These are phyloP conservation scores for Amphiprion percula DNA, from an alignment of 2,113 vertebrate species.

Conservation along the genomic window DNA sequence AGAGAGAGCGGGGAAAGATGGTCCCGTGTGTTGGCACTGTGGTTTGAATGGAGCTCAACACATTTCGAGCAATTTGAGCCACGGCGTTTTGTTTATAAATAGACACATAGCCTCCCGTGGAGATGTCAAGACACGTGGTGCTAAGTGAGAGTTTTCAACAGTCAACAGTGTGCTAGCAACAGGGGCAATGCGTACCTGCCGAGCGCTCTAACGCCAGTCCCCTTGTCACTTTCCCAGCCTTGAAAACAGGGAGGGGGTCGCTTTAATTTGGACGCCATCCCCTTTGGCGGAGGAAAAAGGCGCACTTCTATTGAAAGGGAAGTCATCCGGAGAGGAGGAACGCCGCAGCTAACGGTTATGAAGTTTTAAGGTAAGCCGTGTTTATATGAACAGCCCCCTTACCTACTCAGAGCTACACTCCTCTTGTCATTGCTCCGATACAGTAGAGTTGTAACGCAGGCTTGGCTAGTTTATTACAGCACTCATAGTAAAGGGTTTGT, in stretches of 20 bases:
- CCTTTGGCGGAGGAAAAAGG: constrained; percentile 84
- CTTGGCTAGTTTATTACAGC: background rate
- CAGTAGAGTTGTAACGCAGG: too few species aligned
- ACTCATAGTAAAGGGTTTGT: background rate
- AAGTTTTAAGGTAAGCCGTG: constrained; percentile 77
- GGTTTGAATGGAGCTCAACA: constrained; percentile 69
- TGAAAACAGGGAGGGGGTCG: constrained; percentile 76
- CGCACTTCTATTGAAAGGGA: constrained; percentile 83
- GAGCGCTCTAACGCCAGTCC: constrained; percentile 19
- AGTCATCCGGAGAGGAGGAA: constrained; percentile 61
- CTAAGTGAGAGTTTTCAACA: background rate
- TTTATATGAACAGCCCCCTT: background rate
- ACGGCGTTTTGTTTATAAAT: background rate
- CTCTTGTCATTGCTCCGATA: background rate
- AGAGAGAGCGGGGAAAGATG: background rate
- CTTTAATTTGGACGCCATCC: constrained; percentile 80
- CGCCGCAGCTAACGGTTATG: constrained; percentile 76
- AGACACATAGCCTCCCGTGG: background rate
- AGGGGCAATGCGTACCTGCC: constrained; percentile 28
- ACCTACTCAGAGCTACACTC: background rate
- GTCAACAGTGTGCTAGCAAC: background rate
- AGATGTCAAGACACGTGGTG: background rate
- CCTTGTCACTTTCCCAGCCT: constrained; percentile 58
- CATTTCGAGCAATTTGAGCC: background rate
- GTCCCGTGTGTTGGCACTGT: constrained; percentile 72